Percentiles rank a stretch among this genome's conserved stretches.
These are phyloP conservation scores for Ormia ochracea DNA, from an alignment of 2,888 invertebrate genomes.

Conservation along the genomic window DNA sequence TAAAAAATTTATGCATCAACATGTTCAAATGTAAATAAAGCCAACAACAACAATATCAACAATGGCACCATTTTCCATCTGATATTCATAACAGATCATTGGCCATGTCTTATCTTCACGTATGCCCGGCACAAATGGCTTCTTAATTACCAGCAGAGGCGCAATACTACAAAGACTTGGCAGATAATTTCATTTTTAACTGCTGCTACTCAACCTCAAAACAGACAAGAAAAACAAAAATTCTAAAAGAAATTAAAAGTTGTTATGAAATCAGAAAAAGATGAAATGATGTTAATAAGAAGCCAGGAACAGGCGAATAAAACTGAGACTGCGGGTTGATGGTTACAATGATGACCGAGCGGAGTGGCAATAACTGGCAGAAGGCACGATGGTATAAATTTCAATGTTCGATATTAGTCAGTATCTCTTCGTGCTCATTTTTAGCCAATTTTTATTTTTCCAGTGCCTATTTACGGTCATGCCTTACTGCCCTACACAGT, in stretches of 20 bases:
- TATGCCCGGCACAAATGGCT: slow-evolving; percentile 39
- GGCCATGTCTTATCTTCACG: slow-evolving; percentile 3
- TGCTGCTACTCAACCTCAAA: background rate
- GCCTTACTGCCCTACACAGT: too few relatives aligned
- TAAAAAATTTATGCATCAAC: slow-evolving; percentile 41
- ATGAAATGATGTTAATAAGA: background rate
- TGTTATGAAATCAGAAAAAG: slow-evolving; percentile 31
- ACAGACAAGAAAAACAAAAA: too few relatives aligned
- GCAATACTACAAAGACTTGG: slow-evolving; percentile 43
- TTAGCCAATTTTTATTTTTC: too few relatives aligned
- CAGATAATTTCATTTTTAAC: slow-evolving; percentile 19
- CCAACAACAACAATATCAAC: background rate
- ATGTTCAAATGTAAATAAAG: slow-evolving; percentile 34
- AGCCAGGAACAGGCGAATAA: slow-evolving; percentile 9
- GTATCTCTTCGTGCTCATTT: too few relatives aligned
- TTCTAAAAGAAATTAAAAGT: slow-evolving; percentile 48
- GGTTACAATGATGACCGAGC: slow-evolving; percentile 28
- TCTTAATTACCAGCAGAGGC: slow-evolving; percentile 50
- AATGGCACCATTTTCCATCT: background rate
- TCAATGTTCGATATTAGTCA: too few relatives aligned
- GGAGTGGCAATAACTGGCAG: background rate
- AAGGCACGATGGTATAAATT: too few relatives aligned
- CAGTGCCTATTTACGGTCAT: too few relatives aligned
- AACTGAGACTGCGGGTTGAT: slow-evolving; percentile 23
- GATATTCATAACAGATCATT: background rate